These are phyloP conservation scores for Euclidia mi DNA, from an alignment of 2,888 invertebrate genomes.

Conservation along the genomic window DNA sequence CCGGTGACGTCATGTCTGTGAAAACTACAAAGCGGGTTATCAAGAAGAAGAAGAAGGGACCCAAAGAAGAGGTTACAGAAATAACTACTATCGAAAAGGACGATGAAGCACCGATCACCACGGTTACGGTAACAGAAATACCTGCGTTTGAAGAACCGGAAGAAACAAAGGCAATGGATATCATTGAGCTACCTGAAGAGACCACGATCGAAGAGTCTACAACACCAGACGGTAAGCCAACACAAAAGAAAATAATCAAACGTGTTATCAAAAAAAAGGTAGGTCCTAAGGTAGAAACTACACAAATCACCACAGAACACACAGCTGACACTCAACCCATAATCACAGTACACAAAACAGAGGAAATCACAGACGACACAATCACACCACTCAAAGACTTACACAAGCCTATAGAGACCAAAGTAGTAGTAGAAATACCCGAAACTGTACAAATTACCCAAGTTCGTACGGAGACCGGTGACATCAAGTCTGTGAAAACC, in stretches of 20 bases:
- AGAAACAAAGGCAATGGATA: not conserved
- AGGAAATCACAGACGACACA: slow-evolving; percentile 58
- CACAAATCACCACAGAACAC: slow-evolving; percentile 58
- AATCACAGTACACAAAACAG: slow-evolving; percentile 33
- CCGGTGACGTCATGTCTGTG: slow-evolving; percentile 11
- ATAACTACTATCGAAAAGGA: slow-evolving; percentile 81
- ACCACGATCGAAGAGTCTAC: slow-evolving; percentile 57
- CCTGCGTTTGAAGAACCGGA: not conserved
- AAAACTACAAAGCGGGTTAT: slow-evolving; percentile 29
- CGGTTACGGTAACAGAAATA: slow-evolving; percentile 5
- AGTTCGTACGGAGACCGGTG: slow-evolving; percentile 39
- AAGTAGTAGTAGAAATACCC: slow-evolving; percentile 50
- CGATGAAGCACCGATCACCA: slow-evolving; percentile 39
- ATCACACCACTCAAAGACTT: slow-evolving; percentile 33
- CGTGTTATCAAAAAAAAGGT: slow-evolving; percentile 57
- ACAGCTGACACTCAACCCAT: slow-evolving; percentile 60
- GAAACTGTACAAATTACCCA: slow-evolving; percentile 27
- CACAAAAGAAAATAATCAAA: slow-evolving; percentile 60
- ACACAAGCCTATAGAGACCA: slow-evolving; percentile 40
- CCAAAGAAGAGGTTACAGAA: slow-evolving; percentile 81
- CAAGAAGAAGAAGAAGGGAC: slow-evolving; percentile 56
- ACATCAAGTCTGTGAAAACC: slow-evolving; percentile 54
- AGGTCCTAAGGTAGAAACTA: slow-evolving; percentile 53
- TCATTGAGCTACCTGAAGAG: slow-evolving; percentile 36
- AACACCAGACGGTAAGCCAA: slow-evolving; percentile 60